Evolutionary conservation across 2,797 vertebrate genomes (phyloP), one percentile per base, ranked within the genome.

Genomic region (Enteromius anoplus): DNA sequence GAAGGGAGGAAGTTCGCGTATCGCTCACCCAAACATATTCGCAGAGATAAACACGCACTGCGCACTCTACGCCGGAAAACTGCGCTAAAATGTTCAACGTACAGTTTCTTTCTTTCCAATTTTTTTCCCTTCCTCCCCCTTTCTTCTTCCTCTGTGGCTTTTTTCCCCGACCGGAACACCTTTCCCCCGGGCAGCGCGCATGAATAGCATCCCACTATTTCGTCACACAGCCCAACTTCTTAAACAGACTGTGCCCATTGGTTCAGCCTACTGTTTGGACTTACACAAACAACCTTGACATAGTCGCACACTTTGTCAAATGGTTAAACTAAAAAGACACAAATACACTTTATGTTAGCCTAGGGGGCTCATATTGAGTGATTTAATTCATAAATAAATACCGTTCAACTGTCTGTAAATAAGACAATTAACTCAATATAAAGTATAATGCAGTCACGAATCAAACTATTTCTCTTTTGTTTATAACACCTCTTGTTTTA

Each of bases 61-160:
- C 51, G 15, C 47, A 66, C 71, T 53, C 51, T n/a, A 75, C 62
- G 66, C 68, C 53, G 11, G 58, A 85, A 86, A 88, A 88, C 79
- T 82, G 79, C 81, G 82, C 75, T 65, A 80, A 85, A 84, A 72
- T 60, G 32, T 80, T 80, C 58, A 86, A 81, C 75, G 77, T 80
- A 72, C 78, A 60, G 91, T 91, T 92, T 92, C 94, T 94, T 95
- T 94, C 94, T 95, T 93, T 93, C 91, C 89, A 91, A 90, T 88
- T 92, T 92, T 89, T 92, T 92, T 90, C 93, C 92, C 84, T 91
- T 87, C 93, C 94, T 92, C 93, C 93, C 88, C 93, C 86, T 85
- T 86, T 93, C 87, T 88, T 88, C 86, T 82, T 90, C 80, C 86
- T 87, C 86, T 85, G 91, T 90, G 89, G 89, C 91, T 91, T 84